phyloP scores from a whole-genome alignment of 1,140 invertebrate genomes.

The Himalopsyche phryganea region DNA sequence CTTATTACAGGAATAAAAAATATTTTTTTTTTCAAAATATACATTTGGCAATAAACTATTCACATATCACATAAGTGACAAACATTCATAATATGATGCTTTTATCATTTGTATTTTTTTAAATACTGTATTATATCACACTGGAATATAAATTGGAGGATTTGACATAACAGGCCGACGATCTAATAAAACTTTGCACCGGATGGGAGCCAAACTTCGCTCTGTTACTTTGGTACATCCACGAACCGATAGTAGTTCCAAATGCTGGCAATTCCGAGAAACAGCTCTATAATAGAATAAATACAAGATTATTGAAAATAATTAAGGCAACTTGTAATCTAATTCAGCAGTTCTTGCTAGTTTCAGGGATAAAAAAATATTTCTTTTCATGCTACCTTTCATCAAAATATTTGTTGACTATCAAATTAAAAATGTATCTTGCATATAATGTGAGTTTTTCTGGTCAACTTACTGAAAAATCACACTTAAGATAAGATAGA shows the following conservation, averaged over 20 bases:
- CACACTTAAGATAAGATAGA: too few species aligned
- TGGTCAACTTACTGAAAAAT: not conserved
- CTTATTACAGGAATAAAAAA: too few species aligned
- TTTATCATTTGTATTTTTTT: too few species aligned
- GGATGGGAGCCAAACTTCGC: constrained; percentile 7
- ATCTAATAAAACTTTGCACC: constrained; percentile 10
- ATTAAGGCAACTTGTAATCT: too few species aligned
- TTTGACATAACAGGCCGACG: not conserved
- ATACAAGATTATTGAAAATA: too few species aligned
- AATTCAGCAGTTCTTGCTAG: too few species aligned
- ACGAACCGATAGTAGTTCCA: constrained; percentile 15
- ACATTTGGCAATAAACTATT: too few species aligned
- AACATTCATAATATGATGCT: too few species aligned
- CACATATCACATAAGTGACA: too few species aligned
- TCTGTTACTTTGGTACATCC: constrained; percentile 19
- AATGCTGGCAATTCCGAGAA: constrained; percentile 4
- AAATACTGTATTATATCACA: not conserved
- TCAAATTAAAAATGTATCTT: not conserved
- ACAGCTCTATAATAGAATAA: constrained; percentile 13
- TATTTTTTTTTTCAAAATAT: too few species aligned
- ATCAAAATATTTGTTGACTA: not conserved
- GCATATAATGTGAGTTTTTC: not conserved
- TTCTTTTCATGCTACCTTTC: too few species aligned
- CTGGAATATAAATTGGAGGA: constrained; percentile 2
- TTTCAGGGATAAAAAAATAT: too few species aligned